Evolutionary conservation across 2,888 invertebrate species (phyloP).

Genomic region (Escarpia spicata): DNA sequence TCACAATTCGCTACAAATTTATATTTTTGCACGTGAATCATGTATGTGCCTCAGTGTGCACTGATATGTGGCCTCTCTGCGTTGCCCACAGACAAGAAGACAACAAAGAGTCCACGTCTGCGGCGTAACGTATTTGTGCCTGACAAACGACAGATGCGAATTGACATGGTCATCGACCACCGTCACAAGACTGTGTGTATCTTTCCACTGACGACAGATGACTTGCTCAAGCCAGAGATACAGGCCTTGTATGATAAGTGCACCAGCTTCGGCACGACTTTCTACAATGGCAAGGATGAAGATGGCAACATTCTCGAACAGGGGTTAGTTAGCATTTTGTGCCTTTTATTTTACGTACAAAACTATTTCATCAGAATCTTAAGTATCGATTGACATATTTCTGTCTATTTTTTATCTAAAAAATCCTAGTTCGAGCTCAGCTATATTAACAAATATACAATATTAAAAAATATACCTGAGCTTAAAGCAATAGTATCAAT

Average conservation of each 20-base stretch:
- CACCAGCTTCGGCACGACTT: background rate
- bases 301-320: background rate
- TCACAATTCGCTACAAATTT: background rate
- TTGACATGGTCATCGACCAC: background rate
- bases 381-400: no score
- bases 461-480: background rate
- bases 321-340: background rate
- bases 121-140: background rate
- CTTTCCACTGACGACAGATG: background rate
- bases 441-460: no score
- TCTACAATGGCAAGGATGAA: background rate
- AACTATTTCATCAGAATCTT: background rate
- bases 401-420: no score
- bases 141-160: constrained; percentile 7
- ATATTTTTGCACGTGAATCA: background rate
- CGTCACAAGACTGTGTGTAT: background rate
- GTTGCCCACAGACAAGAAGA: background rate
- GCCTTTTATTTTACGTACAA: background rate
- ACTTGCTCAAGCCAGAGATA: constrained; percentile 3
- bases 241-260: background rate
- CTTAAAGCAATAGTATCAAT: background rate
- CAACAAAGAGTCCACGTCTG: background rate
- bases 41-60: background rate
- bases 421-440: no score
- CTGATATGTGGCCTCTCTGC: background rate